Base-by-base conservation (phyloP, 1,140 invertebrate genomes). In the Drosophila albomicans region DNA sequence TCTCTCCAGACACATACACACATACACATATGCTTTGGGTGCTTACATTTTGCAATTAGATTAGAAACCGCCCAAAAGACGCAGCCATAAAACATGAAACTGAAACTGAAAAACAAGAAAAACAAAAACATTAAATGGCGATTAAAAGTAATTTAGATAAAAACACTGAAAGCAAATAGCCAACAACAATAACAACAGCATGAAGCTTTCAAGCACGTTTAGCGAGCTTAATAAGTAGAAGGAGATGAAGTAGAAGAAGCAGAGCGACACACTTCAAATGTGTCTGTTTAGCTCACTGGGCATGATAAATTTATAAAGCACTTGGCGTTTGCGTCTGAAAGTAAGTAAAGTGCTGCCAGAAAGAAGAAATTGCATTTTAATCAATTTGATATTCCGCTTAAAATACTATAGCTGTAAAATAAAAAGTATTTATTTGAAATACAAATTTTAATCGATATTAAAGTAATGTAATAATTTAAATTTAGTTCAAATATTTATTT, bases 61-160 rank as follows among this genome's bases (percentile, higher is more conserved):
- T 89, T 88, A 89, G 85, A 85, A 76, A 78, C 32, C 57, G 45
- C 66, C 82, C 84, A 72, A 87, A 87, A 87, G 79, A 87, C 76
- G 79, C 75, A 62, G 79, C 75, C 82, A 87, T 87, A 88, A 88
- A 86, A 86, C 75, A 78, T 59, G 64, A 75, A 66, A 73, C 71
- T 52, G 51, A 68, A 59, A 78, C 73, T 64, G 54, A 52, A 63
- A 79, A 86, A 69, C 82, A 87, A 88, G 76, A 78, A 87, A 87
- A 89, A 88, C 84, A 88, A 88, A 89, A 88, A 88, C 85, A 88
- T 88, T 89, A 88, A 88, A 89, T 88, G 84, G 81, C 81, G 84
- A 88, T 88, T 88, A 89, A 88, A 88, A 89, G 84, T 88, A 88
- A 88, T 88, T 88, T 88, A 88, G 84, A 88, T 88, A 88, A 88